Evolutionary conservation across 2,888 invertebrate species (phyloP), one percentile per base, ranked within the genome.

Genomic region (Pollenia amentaria): DNA sequence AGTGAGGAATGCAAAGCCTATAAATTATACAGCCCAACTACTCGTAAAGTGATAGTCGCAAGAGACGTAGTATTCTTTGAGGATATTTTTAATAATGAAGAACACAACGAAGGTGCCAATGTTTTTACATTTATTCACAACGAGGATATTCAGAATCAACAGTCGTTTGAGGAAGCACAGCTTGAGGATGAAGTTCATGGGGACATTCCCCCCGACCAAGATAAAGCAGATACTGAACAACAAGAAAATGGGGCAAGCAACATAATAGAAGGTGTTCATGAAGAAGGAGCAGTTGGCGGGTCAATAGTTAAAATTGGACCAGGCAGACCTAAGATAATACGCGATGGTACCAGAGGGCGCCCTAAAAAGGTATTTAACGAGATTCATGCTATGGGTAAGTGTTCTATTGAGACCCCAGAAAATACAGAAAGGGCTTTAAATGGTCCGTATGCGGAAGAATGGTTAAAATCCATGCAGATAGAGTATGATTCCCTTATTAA

Each of bases 251-350:
- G 1, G 18, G 21, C 29, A 16, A 21, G 21, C 21, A 2, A 2
- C 21, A 21, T 21, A 21, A 21, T 21, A 21, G 62, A 64, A 48
- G 51, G 38, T 53, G 53, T 1, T 42, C n/a, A 64, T 62, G 9
- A 53, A 21, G 42, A 62, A 72, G 69, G 18, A 51, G n/a, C n/a
- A n/a, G n/a, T n/a, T n/a, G n/a, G n/a, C n/a, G n/a, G n/a, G n/a
- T n/a, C n/a, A 14, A 40, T 12, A 3, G 42, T 38, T n/a, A 62
- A 16, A 62, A 70, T 57, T 67, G 84, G 87, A 69, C 70, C 81
- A 65, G 86, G 88, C 42, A 69, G 87, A 73, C 87, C 87, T 40
- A 78, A 55, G 60, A 21, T 88, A 14, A n/a, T 88, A 10, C 64
- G 88, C n/a, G 84, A 78, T n/a, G 88, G n/a, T n/a, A n/a, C n/a